These are phyloP conservation scores for Actenoides hombroni DNA, from an alignment of 2,113 vertebrate genomes.

Conservation along the genomic window DNA sequence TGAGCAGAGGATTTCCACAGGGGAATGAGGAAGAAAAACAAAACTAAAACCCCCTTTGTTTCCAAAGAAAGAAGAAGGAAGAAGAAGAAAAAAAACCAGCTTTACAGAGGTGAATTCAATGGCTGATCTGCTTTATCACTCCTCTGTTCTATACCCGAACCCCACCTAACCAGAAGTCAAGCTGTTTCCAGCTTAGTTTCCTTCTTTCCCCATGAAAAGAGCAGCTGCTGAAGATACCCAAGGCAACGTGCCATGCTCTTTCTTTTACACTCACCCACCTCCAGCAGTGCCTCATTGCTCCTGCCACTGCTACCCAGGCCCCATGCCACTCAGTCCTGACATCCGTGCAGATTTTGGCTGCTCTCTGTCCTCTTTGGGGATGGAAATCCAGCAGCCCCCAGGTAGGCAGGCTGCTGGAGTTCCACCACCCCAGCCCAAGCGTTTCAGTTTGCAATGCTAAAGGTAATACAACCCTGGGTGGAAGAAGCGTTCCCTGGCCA, in stretches of 20 bases:
- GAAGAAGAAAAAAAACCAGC: neutral
- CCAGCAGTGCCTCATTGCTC: neutral
- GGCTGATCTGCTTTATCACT: neutral
- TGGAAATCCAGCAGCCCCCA: neutral
- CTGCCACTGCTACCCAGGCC: neutral
- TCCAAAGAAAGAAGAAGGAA: neutral
- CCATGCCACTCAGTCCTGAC: neutral
- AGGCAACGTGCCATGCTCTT: rapidly evolving
- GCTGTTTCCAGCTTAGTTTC: neutral
- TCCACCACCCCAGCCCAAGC: neutral
- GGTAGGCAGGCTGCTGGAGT: neutral
- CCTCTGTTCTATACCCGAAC: neutral
- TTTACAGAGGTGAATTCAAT: neutral
- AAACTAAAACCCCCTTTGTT: neutral
- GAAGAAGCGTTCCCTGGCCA: neutral
- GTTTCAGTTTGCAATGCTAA: constrained; percentile 39
- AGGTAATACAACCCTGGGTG: constrained; percentile 15
- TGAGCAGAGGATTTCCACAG: neutral
- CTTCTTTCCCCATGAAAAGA: neutral
- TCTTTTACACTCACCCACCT: neutral
- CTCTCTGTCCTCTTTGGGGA: neutral
- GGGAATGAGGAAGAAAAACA: neutral
- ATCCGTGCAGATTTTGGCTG: neutral
- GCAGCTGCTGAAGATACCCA: neutral
- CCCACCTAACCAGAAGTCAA: neutral